Evolutionary conservation across 1,140 invertebrate genomes (phyloP), one percentile per base, ranked within the genome.

Genomic region (Helicorthomorpha holstii): DNA sequence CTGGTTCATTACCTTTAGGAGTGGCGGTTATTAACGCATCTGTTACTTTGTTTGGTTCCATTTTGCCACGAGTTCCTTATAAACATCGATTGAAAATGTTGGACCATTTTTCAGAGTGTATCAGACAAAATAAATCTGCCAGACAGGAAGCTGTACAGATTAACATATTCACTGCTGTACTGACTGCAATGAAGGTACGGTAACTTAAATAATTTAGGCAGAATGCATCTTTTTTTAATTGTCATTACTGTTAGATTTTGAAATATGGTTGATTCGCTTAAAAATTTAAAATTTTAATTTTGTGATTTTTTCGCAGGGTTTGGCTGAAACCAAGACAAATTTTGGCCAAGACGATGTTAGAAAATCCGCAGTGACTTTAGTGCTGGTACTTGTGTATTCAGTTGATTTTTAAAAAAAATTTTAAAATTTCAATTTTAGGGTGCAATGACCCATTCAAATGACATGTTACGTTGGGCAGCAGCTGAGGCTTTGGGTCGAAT

Each of bases 61-160:
- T 98, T 43, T 98, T 97, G 64, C 85, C 90, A 1, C 77, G 85
- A 49, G 89, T 97, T 3, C 85, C 89, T 2, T 87, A 91, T 61
- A 98, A 97, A 62, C 93, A 98, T 69, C 66, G 91, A 54, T 70
- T 94, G 38, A 92, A 98, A 72, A 94, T 98, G 82, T 68, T 98
- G 29, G 86, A 94, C 53, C 94, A 98, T 64, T 98, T 98, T 62
- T 77, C 78, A 29, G 93, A 98, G 61, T 94, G 90, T 63, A 89
- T 97, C 48, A 80, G 83, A 58, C 86, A 90, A 53, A 87, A 89
- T 0, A 95, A 95, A 66, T 88, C 85, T 7, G 77, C 78, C 1
- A 74, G 89, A 21, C 88, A 93, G 65, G 91, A 98, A 66, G 92
- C 92, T 1, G 83, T 98, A 21, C 91, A 96, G 65, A 85, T 95